Percentiles rank a stretch among this genome's conserved stretches.
Evolutionary conservation across 2,113 vertebrate genomes (phyloP).

Genomic region (Rutilus rutilus): DNA sequence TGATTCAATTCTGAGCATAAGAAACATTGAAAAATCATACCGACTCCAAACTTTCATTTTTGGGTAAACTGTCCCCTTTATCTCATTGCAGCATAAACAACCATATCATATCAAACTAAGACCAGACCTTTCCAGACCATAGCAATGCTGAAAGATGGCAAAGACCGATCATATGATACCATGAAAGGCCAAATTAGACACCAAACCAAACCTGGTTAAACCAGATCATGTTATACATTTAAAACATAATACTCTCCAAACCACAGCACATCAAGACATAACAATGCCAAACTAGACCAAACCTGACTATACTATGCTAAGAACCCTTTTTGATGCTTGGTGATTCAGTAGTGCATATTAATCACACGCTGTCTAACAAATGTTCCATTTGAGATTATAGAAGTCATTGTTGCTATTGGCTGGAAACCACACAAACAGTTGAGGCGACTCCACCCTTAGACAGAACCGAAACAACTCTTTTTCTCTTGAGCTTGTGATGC

Average conservation of each 20-base stretch:
- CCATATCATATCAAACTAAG: neutral
- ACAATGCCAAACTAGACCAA: neutral
- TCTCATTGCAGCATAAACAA: neutral
- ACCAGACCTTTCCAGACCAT: neutral
- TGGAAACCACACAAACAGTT: constrained; percentile 25
- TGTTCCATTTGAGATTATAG: constrained; percentile 11
- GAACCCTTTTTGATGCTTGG: neutral
- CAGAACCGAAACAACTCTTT: constrained; percentile 14
- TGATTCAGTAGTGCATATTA: neutral
- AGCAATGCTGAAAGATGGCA: neutral
- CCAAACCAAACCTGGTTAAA: constrained; percentile 22
- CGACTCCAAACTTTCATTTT: neutral
- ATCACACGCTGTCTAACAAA: constrained; percentile 30
- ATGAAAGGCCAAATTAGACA: constrained; percentile 9
- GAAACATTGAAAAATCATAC: neutral
- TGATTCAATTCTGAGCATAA: too few relatives aligned
- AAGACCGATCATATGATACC: neutral
- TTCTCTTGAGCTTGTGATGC: neutral
- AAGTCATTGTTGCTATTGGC: constrained; percentile 19
- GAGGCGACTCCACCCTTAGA: constrained; percentile 8
- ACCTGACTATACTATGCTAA: neutral
- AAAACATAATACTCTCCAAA: constrained; percentile 5
- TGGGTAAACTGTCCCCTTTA: neutral
- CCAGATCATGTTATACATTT: constrained; percentile 7
- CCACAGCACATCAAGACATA: neutral